A percentile compares a stretch with the other conserved stretches of the same genome.
Conservation (phyloP, 2,888 invertebrate genomes). For the Cryptophagus acutangulus region DNA sequence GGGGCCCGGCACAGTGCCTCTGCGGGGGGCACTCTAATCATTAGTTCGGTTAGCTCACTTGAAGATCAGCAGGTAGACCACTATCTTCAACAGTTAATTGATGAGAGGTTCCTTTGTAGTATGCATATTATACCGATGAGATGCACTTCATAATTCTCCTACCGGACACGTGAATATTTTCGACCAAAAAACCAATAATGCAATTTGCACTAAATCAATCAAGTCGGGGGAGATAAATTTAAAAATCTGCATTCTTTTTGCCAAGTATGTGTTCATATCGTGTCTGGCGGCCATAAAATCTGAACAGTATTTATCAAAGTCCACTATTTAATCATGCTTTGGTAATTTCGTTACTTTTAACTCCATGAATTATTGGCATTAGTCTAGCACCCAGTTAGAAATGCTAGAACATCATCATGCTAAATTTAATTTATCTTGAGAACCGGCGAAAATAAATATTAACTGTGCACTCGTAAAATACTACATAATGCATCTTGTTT, state of each 20-base stretch:
- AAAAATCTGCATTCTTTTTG: constrained; percentile 37
- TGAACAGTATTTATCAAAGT: constrained; percentile 43
- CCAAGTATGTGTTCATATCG: constrained; percentile 30
- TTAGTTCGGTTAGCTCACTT: constrained; percentile 39
- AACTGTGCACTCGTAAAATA: too few relatives aligned
- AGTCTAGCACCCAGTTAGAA: constrained; percentile 17
- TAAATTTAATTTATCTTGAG: too few relatives aligned
- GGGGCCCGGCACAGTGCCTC: constrained; percentile 35
- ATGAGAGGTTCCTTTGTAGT: constrained; percentile 32
- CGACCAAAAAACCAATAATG: too few relatives aligned
- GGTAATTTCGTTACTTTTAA: constrained; percentile 40
- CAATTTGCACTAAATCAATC: constrained; percentile 39
- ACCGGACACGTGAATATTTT: too few relatives aligned
- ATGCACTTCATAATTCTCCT: too few relatives aligned
- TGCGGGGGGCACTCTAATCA: constrained; percentile 40
- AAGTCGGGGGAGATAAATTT: constrained; percentile 34
- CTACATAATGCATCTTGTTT: too few relatives aligned
- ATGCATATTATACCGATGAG: too few relatives aligned
- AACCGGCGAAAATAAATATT: too few relatives aligned
- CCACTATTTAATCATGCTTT: constrained; percentile 43
- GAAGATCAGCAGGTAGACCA: constrained; percentile 42
- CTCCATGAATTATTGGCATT: constrained; percentile 23
- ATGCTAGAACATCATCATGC: constrained; percentile 19
- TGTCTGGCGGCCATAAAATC: constrained; percentile 41
- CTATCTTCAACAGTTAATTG: constrained; percentile 35